Conservation (phyloP, 37 sponge, comb jelly and placozoan species). For the Beroe forskalii region DNA sequence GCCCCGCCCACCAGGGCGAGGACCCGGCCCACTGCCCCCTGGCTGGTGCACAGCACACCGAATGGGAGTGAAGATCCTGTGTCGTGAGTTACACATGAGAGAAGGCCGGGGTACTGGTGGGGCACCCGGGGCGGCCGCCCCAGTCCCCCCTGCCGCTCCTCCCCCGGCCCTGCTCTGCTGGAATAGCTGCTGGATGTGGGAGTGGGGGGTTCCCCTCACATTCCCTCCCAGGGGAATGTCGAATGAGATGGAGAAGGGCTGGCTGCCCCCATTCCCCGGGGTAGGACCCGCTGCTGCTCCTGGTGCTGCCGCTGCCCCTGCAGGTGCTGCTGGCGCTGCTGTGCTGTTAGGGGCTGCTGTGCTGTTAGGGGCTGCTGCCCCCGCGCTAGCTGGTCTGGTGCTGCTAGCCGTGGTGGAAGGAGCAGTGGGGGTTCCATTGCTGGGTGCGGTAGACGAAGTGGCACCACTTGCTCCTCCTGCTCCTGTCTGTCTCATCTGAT, state of each 20-base stretch:
- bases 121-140: not conserved
- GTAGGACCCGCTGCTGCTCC: not conserved
- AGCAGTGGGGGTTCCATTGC: not conserved
- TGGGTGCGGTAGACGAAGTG: not conserved
- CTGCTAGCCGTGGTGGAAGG: not conserved
- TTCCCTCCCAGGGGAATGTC: slow-evolving; percentile 24
- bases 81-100: slow-evolving; percentile 45
- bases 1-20: not conserved
- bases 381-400: not conserved
- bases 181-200: not conserved
- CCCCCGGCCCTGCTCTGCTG: not conserved
- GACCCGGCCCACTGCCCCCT: not conserved
- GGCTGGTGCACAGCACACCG: slow-evolving; percentile 61
- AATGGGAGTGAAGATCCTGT: not conserved
- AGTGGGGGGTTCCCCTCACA: not conserved
- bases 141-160: not conserved
- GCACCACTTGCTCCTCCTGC: not conserved
- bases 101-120: slow-evolving; percentile 8
- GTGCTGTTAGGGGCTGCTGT: not conserved
- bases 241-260: not conserved
- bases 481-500: slow-evolving; percentile 23
- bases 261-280: not conserved
- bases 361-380: not conserved
- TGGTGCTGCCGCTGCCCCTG: not conserved
- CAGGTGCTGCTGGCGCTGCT: not conserved